phyloP scores from a whole-genome alignment of 2,888 invertebrate genomes.

The Epistrophella euchroma region DNA sequence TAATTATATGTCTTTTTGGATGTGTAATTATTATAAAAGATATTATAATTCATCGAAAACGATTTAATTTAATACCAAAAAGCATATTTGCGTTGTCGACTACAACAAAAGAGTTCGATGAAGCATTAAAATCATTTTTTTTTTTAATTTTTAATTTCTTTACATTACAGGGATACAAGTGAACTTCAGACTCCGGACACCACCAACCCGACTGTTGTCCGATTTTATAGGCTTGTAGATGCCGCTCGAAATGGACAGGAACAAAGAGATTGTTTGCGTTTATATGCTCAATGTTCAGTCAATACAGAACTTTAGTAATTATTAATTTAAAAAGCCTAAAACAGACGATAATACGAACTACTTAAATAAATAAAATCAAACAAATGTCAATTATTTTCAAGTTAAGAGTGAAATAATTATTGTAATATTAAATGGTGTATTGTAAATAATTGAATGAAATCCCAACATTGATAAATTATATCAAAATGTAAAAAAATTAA shows the following conservation, averaged over 20 bases:
- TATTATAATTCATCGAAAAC: no score
- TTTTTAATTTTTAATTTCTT: no score
- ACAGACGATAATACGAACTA: no score
- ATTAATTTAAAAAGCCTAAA: background rate
- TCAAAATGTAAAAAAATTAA: background rate
- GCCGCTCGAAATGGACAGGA: slow-evolving; percentile 94
- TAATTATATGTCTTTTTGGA: no score
- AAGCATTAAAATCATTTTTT: no score
- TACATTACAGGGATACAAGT: slow-evolving; percentile 88
- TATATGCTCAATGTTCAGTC: slow-evolving; percentile 89
- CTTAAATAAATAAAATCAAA: no score
- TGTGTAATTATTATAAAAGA: no score
- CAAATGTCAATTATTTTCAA: background rate
- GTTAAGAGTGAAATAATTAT: background rate
- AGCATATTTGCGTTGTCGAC: no score
- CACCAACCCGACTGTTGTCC: slow-evolving; percentile 88
- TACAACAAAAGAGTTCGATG: no score
- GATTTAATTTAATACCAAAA: no score
- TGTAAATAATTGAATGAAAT: slow-evolving; percentile 4
- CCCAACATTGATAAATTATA: background rate
- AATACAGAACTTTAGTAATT: slow-evolving; percentile 85
- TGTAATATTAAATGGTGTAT: background rate
- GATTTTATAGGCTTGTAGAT: slow-evolving; percentile 91
- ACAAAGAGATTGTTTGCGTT: slow-evolving; percentile 88
- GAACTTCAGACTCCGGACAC: slow-evolving; percentile 89